These are phyloP conservation scores for Aptenodytes forsteri DNA, from an alignment of 2,113 vertebrate species.

Conservation along the genomic window DNA sequence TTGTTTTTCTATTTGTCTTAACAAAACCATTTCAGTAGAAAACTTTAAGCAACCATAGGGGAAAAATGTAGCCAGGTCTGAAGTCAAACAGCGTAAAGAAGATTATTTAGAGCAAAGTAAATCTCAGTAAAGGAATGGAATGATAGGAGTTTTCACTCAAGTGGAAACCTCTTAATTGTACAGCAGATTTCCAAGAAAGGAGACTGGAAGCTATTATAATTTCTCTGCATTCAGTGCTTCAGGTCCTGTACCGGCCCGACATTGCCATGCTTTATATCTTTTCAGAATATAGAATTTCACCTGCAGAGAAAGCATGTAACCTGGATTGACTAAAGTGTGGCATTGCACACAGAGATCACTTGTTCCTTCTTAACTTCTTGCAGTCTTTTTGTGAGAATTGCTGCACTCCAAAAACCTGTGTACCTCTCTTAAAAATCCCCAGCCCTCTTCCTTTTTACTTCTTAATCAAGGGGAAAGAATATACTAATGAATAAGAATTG, in stretches of 20 bases:
- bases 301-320: neutral
- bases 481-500: neutral
- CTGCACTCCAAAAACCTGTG: neutral
- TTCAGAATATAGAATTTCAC: neutral
- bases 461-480: constrained; percentile 11
- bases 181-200: neutral
- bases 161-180: constrained; percentile 20
- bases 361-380: neutral
- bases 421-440: neutral
- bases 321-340: neutral
- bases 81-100: neutral
- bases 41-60: neutral
- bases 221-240: neutral
- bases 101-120: neutral
- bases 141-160: neutral
- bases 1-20: neutral
- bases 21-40: neutral
- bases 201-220: neutral
- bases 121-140: neutral
- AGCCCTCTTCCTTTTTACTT: neutral
- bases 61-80: neutral
- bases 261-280: neutral
- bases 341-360: neutral
- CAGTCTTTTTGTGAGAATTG: neutral
- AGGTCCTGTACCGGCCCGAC: neutral